Base-by-base conservation (phyloP, 1,140 invertebrate genomes). In the Teleogryllus occipitalis region DNA sequence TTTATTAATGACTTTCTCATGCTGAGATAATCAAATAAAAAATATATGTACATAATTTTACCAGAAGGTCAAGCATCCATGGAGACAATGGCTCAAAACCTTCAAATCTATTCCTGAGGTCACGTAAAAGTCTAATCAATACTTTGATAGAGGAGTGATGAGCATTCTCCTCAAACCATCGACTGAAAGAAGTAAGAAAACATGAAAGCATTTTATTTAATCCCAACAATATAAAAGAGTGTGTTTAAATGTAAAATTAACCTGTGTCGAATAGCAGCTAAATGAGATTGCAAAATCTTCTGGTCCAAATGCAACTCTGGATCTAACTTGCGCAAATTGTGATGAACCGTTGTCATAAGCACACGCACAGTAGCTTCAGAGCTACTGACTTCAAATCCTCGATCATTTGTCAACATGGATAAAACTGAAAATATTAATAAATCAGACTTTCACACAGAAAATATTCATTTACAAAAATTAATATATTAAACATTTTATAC, bases 101-200 rank as follows among this genome's bases (percentile, higher is more conserved):
- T 82, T 96, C 91, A 87, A 97, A 98, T 78, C 97, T 90, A 75
- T 90, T 92, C 82, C 94, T 91, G 81, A 99, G 89, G 87, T 99
- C 97, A 82, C 96, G 91, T 3, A 99, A 87, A 22, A 99, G 89
- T 15, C 98, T 90, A 82, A 99, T 98, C 0, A 99, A 87, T 15
- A 97, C 95, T 89, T 98, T 99, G 77, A 99, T 97, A 48, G 96
- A 96, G 7, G 97, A 98, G 87, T 99, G 97, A 85, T 96, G 96
- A 8, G 96, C 97, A 86, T 98, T 98, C 87, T 99, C 97, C 85
- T 99, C 98, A 87, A 99, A 99, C 97, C 98, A 99, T 7, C 97
- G 91, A 54, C 95, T 80, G 65, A 15, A 54, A 79, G 82, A 78
- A 18, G 77, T 74, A 47, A 48, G 2, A 78, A 75, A 18, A 76